These are phyloP conservation scores for Chorisops tibialis DNA, from an alignment of 2,888 invertebrate genomes.

Conservation along the genomic window DNA sequence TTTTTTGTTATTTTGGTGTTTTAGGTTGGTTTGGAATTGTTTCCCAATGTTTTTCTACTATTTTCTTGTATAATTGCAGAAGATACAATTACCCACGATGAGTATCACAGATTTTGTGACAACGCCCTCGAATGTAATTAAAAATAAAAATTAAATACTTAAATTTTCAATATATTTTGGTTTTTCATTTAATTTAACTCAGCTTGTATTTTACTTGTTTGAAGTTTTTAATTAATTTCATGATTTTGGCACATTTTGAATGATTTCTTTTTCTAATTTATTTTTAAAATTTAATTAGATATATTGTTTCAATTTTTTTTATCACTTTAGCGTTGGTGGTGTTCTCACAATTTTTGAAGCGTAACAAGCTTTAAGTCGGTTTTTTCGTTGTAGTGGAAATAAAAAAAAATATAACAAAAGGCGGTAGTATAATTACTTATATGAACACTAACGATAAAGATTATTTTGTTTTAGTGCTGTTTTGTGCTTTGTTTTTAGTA, in stretches of 20 bases:
- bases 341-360: not conserved
- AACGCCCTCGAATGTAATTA: conserved; percentile 72
- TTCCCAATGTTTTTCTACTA: too few relatives aligned
- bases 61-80: conserved; percentile 22
- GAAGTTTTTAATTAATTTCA: not conserved
- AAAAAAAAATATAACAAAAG: too few relatives aligned
- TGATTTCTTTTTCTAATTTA: not conserved
- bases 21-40: not conserved
- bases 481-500: not conserved
- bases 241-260: not conserved
- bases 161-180: too few relatives aligned
- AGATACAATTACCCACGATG: conserved; percentile 63
- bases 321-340: conserved; percentile 5
- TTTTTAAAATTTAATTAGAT: not conserved
- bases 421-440: too few relatives aligned
- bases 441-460: conserved; percentile 6
- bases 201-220: not conserved
- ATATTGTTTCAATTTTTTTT: not conserved
- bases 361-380: too few relatives aligned
- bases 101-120: conserved; percentile 77
- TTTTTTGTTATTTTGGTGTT: not conserved
- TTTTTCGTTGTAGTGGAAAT: too few relatives aligned
- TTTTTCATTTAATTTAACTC: not conserved
- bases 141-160: too few relatives aligned
- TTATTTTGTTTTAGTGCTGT: not conserved